These are phyloP conservation scores for Carcina quercana DNA, from an alignment of 2,888 invertebrate species.

Conservation along the genomic window DNA sequence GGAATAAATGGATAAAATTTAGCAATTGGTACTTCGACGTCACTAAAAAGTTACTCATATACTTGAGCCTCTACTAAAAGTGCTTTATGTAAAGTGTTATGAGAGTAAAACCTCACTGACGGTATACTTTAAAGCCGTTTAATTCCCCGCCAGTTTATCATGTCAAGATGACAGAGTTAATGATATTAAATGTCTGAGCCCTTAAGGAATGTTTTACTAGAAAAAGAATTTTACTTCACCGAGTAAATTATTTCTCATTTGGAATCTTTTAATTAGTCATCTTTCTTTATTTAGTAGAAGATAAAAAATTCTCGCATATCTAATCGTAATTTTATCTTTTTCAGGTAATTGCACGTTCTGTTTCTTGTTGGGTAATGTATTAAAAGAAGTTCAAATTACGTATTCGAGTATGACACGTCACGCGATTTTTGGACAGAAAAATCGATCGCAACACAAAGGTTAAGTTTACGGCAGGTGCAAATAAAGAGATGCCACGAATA, in stretches of 20 bases:
- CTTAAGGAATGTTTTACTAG: conserved; percentile 6
- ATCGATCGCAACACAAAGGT: conserved; percentile 23
- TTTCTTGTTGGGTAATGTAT: conserved; percentile 13
- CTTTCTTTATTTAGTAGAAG: background rate
- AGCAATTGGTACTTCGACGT: too few species aligned
- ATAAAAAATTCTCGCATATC: conserved; percentile 14
- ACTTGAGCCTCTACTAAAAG: too few species aligned
- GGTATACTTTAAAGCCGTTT: conserved; percentile 16
- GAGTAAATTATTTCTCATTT: background rate
- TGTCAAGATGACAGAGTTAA: conserved; percentile 19
- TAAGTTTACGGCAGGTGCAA: conserved; percentile 53
- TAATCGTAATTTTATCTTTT: conserved; percentile 19
- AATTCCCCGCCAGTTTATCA: conserved; percentile 16
- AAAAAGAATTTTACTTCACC: background rate
- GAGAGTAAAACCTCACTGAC: conserved; percentile 10
- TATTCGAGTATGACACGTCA: conserved; percentile 19
- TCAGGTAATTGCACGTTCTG: conserved; percentile 25
- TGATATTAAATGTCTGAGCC: conserved; percentile 15
- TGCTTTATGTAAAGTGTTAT: conserved; percentile 4
- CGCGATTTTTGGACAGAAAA: too few species aligned
- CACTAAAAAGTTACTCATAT: too few species aligned
- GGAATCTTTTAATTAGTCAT: conserved; percentile 1
- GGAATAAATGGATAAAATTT: conserved; percentile 18
- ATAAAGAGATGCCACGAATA: conserved; percentile 48
- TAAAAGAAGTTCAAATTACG: background rate